A percentile compares a stretch with the other conserved stretches of the same genome.
Conservation (phyloP, 2,113 vertebrate species). For the Sminthopsis crassicaudata region DNA sequence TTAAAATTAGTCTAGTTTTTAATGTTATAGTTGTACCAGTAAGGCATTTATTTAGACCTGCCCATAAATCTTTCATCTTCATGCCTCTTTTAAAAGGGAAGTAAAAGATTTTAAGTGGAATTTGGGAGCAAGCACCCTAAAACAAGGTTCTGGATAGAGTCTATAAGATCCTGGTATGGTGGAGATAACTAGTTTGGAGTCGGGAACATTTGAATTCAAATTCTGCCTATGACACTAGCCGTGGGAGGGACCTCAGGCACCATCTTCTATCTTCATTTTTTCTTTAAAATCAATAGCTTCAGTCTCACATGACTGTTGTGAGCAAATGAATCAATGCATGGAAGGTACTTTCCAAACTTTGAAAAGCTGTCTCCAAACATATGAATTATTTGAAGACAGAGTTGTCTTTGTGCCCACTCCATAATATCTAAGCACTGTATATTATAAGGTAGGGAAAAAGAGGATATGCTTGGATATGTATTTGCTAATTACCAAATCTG, state of each 20-base stretch:
- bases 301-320: not conserved
- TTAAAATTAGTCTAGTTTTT: not conserved
- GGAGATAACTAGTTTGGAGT: not conserved
- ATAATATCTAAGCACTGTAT: too few relatives aligned
- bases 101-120: not conserved
- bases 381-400: not conserved
- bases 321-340: not conserved
- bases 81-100: not conserved
- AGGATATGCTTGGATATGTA: too few relatives aligned
- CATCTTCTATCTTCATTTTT: not conserved
- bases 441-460: too few relatives aligned
- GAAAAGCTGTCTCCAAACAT: not conserved
- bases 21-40: not conserved
- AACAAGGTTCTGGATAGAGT: not conserved
- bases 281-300: not conserved
- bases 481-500: not conserved
- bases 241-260: not conserved
- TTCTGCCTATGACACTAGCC: slow-evolving; percentile 21
- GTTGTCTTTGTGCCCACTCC: too few relatives aligned
- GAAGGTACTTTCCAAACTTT: not conserved
- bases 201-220: not conserved
- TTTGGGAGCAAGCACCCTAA: not conserved
- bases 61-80: not conserved
- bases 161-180: not conserved
- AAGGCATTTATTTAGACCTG: not conserved